These are phyloP conservation scores for Brachionus plicatilis DNA, from an alignment of 1,140 invertebrate species.

Conservation along the genomic window DNA sequence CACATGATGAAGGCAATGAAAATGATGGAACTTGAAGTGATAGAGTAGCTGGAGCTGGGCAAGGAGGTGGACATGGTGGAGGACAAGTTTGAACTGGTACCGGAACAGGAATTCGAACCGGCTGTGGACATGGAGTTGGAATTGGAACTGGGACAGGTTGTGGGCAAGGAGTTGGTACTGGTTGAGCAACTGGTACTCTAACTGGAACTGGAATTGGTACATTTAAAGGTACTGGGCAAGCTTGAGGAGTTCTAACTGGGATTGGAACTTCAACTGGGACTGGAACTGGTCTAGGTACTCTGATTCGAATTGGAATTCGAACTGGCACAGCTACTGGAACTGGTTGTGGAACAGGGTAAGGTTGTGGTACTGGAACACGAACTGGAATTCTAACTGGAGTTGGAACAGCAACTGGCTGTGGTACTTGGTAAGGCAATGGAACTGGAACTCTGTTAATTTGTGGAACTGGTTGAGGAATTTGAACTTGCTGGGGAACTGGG, in stretches of 20 bases:
- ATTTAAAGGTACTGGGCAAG: background rate
- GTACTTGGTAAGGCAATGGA: background rate
- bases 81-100: background rate
- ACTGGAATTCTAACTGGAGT: background rate
- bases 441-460: background rate
- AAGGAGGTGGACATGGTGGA: background rate
- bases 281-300: background rate
- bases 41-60: background rate
- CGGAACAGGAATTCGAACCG: background rate
- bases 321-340: background rate
- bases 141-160: background rate
- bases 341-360: background rate
- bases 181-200: background rate
- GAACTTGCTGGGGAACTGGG: background rate
- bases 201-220: background rate
- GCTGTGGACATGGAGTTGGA: background rate
- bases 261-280: constrained; percentile 9
- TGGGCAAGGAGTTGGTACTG: background rate
- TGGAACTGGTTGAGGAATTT: background rate
- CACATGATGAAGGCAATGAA: background rate
- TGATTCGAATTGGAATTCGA: background rate
- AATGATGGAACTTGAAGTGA: background rate
- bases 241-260: background rate
- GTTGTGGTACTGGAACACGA: constrained; percentile 15
- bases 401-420: background rate